Conservation (phyloP, 2,888 invertebrate species). For the Noctua janthe region DNA sequence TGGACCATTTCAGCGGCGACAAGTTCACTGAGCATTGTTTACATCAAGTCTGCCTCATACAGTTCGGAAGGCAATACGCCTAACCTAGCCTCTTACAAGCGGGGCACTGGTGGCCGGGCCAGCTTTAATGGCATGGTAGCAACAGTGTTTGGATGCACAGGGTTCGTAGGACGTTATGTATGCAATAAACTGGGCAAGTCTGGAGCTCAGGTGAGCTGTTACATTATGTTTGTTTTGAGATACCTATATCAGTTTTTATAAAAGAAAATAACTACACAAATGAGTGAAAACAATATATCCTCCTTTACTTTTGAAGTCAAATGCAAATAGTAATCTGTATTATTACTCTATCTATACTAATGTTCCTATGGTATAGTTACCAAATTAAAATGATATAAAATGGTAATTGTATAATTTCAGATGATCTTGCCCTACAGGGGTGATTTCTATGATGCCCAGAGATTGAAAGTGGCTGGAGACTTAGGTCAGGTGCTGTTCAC, state of each 20-base stretch:
- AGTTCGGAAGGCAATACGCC: conserved; percentile 88
- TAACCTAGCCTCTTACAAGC: conserved; percentile 93
- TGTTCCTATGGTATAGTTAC: neutral
- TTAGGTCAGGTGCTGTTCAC: conserved; percentile 98
- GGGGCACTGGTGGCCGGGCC: conserved; percentile 97
- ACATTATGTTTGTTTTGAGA: conserved; percentile 6
- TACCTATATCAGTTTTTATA: neutral
- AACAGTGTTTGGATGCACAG: conserved; percentile 99
- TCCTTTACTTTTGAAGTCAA: neutral
- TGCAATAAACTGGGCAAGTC: conserved; percentile 97
- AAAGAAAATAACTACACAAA: neutral
- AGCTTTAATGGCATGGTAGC: conserved; percentile 99
- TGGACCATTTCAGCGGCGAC: conserved; percentile 78
- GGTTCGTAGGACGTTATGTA: conserved; percentile 96
- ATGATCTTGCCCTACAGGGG: conserved; percentile 98
- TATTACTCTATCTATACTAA: neutral
- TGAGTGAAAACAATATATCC: neutral
- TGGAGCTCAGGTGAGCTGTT: conserved; percentile 93
- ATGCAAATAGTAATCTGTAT: neutral
- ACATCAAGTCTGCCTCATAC: conserved; percentile 88
- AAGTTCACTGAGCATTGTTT: conserved; percentile 85
- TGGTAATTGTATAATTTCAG: conserved; percentile 85
- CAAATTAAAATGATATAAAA: neutral
- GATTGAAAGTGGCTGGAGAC: conserved; percentile 97
- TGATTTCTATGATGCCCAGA: conserved; percentile 94